Percentiles rank a stretch among this genome's conserved stretches.
Evolutionary conservation across 2,797 vertebrate genomes (phyloP).

Genomic region (Anabas testudineus): DNA sequence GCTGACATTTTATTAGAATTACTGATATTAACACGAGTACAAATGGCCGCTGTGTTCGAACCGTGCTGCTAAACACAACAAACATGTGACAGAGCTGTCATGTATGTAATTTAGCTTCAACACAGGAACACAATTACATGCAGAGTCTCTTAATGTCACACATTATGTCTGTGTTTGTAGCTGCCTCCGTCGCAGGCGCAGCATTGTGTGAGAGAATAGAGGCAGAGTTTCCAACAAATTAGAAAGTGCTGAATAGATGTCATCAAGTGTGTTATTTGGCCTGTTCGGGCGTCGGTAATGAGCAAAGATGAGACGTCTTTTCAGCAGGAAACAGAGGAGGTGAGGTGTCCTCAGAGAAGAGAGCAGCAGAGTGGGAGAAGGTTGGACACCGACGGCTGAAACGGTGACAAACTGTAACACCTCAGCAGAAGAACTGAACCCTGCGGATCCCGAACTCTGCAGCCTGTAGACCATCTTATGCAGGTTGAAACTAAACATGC

Average conservation of each 20-base stretch:
- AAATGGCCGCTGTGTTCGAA: too few relatives aligned
- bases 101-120: not conserved
- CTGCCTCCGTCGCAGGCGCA: not conserved
- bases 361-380: too few relatives aligned
- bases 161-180: not conserved
- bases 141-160: not conserved
- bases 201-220: not conserved
- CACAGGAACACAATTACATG: not conserved
- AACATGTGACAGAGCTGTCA: not conserved
- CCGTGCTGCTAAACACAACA: not conserved
- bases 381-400: too few relatives aligned
- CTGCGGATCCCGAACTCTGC: not conserved
- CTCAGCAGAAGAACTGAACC: too few relatives aligned
- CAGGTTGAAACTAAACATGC: not conserved
- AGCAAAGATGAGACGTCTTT: not conserved
- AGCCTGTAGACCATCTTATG: not conserved
- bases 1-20: too few relatives aligned
- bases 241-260: not conserved
- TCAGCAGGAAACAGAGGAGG: not conserved
- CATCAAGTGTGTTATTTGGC: conserved; percentile 1
- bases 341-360: not conserved
- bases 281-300: not conserved
- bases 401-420: too few relatives aligned
- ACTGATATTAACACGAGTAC: too few relatives aligned
- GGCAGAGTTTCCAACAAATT: not conserved